Conservation (phyloP, 1,140 invertebrate species). For the Radopholus similis region DNA sequence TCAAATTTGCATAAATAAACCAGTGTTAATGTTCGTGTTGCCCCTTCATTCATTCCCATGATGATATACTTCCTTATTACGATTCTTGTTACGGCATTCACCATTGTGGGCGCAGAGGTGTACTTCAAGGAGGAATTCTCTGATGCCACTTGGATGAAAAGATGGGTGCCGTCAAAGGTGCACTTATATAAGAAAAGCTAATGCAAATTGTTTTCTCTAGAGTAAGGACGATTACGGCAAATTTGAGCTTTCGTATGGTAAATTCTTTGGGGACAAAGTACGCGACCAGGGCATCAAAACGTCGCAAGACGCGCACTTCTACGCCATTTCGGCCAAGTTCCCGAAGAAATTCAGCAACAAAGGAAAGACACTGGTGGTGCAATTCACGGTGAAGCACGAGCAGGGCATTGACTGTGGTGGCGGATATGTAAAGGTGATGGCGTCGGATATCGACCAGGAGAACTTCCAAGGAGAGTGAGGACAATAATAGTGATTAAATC, state of each 20-base stretch:
- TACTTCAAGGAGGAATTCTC: conserved; percentile 58
- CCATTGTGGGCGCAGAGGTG: no score
- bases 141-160: conserved; percentile 50
- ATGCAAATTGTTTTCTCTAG: no score
- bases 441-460: conserved; percentile 49
- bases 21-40: no score
- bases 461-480: conserved; percentile 68
- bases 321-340: conserved; percentile 88
- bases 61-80: no score
- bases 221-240: conserved; percentile 77
- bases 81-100: no score
- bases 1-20: no score
- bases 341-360: conserved; percentile 81
- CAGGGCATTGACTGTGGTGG: conserved; percentile 99
- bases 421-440: conserved; percentile 85
- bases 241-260: conserved; percentile 82
- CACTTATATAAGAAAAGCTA: no score
- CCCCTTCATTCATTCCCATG: no score
- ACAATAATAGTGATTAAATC: no score
- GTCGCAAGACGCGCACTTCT: conserved; percentile 92
- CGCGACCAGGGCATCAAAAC: conserved; percentile 90
- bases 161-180: conserved; percentile 56
- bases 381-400: conserved; percentile 94
- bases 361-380: conserved; percentile 83
- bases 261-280: conserved; percentile 89